Evolutionary conservation across 2,797 vertebrate genomes (phyloP).

Genomic region (Passerculus sandwichensis): DNA sequence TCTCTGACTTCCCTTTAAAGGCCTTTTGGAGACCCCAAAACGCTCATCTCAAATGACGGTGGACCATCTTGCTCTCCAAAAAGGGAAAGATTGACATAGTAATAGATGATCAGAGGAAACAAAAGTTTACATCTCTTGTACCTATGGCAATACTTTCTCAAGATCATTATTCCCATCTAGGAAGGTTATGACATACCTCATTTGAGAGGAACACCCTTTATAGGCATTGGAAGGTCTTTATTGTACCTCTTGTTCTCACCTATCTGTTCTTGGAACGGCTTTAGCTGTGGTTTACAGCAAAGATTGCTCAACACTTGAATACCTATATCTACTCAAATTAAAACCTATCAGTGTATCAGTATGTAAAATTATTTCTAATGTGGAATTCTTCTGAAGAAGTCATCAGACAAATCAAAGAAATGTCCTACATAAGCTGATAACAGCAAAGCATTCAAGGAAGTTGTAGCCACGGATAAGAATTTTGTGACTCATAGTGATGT

Average conservation of each 20-base stretch:
- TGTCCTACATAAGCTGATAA: background rate
- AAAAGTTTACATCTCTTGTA: background rate
- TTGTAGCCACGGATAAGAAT: background rate
- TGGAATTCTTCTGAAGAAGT: background rate
- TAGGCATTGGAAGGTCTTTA: background rate
- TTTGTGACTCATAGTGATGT: background rate
- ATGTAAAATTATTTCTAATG: background rate
- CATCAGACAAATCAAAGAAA: background rate
- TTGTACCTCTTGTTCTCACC: background rate
- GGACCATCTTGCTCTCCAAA: background rate
- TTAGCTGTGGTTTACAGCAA: background rate
- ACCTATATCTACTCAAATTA: background rate
- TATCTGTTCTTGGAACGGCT: background rate
- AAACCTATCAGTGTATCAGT: background rate
- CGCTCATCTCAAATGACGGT: background rate
- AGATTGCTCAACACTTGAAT: background rate
- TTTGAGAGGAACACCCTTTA: background rate
- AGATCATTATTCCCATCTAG: background rate
- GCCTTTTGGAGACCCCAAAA: background rate
- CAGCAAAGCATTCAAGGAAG: background rate
- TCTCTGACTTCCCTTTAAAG: background rate
- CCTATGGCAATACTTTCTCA: background rate
- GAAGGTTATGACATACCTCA: background rate
- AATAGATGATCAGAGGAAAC: background rate
- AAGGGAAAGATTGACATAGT: background rate